Conservation (phyloP, 2,113 vertebrate genomes). For the Phocoena phocoena region DNA sequence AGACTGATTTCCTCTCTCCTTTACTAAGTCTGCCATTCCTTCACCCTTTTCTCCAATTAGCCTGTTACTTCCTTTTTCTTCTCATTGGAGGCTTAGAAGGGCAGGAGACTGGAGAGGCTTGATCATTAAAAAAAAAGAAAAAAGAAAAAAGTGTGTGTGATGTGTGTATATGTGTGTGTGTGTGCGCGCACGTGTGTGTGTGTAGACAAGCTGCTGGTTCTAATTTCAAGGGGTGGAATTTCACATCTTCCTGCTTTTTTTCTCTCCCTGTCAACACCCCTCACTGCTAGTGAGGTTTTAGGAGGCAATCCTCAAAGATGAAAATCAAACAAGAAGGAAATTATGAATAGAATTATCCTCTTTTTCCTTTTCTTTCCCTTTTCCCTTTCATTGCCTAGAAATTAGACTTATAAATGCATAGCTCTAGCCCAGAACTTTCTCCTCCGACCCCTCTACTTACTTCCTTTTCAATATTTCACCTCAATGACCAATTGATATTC, state of each 20-base stretch:
- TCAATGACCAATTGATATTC: neutral
- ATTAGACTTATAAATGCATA: neutral
- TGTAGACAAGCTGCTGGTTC: neutral
- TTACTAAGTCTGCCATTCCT: neutral
- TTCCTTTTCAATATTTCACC: neutral
- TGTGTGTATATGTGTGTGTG: no score
- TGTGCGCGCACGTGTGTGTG: no score
- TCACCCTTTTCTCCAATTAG: neutral
- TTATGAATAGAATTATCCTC: neutral
- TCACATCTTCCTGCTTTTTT: neutral
- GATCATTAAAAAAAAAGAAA: neutral
- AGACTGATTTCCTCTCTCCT: neutral
- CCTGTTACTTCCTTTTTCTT: neutral
- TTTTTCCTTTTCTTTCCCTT: neutral
- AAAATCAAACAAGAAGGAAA: conserved; percentile 1
- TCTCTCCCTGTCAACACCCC: neutral
- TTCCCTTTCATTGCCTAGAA: neutral
- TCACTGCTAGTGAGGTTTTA: neutral
- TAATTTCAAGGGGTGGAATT: neutral
- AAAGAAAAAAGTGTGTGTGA: no score
- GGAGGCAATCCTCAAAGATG: neutral
- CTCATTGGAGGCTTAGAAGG: neutral
- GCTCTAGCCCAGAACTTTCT: neutral
- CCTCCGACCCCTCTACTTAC: neutral
- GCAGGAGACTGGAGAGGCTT: neutral